Evolutionary conservation across 2,888 invertebrate species (phyloP).

Genomic region (Cantharis rufa): DNA sequence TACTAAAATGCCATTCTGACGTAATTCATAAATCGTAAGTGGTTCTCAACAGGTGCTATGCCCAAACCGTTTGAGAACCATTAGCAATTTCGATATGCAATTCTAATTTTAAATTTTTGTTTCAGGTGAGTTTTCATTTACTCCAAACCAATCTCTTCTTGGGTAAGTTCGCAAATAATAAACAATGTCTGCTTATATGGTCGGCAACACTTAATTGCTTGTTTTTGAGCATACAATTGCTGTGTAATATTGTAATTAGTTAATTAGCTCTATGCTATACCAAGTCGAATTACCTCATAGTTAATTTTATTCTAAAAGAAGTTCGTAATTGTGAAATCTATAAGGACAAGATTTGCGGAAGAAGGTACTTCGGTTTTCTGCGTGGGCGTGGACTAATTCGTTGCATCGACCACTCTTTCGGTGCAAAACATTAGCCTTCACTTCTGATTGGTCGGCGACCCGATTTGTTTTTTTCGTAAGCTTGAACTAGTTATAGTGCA

Average conservation of each 20-base stretch:
- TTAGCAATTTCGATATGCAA: background rate
- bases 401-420: background rate
- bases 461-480: background rate
- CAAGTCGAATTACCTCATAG: background rate
- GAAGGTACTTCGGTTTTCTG: background rate
- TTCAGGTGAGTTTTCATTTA: background rate
- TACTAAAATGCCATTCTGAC: background rate
- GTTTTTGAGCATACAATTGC: background rate
- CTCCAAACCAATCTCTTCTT: background rate
- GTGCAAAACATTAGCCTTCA: background rate
- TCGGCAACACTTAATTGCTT: background rate
- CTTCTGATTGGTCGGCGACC: background rate
- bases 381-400: background rate
- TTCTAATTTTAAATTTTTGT: background rate
- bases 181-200: background rate
- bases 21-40: background rate
- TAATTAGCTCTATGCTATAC: background rate
- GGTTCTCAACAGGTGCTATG: background rate
- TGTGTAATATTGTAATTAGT: background rate
- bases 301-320: background rate
- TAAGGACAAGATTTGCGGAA: background rate
- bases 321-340: background rate
- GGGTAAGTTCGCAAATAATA: background rate
- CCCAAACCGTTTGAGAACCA: background rate
- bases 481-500: background rate